Evolutionary conservation across 92 coral and sea anemone genomes (phyloP).

Genomic region (Montipora capitata): DNA sequence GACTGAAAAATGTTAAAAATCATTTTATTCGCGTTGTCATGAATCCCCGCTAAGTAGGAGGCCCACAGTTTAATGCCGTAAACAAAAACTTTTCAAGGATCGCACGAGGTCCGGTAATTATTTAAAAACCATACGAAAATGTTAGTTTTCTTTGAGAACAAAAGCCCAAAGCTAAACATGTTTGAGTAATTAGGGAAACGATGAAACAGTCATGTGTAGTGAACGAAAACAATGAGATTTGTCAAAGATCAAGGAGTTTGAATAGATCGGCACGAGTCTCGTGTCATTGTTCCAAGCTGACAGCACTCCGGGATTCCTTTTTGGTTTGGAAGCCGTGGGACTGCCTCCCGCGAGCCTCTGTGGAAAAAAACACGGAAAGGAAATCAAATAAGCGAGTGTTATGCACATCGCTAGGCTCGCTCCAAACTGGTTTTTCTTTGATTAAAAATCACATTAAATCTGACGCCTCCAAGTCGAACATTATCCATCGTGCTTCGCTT

Average conservation of each 20-base stretch:
- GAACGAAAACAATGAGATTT: conserved; percentile 78
- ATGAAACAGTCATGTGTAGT: conserved; percentile 74
- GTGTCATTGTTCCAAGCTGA: conserved; percentile 28
- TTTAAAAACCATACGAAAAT: conserved; percentile 89
- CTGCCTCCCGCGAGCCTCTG: conserved; percentile 43
- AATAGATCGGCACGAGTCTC: conserved; percentile 55
- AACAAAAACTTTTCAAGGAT: conserved; percentile 64
- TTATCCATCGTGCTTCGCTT: conserved; percentile 49
- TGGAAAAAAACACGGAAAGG: conserved; percentile 57
- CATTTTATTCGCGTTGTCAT: conserved; percentile 85
- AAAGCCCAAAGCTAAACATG: conserved; percentile 77
- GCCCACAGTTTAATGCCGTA: conserved; percentile 76
- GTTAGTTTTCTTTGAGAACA: conserved; percentile 91
- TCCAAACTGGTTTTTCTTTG: not conserved
- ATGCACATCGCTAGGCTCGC: conserved; percentile 16
- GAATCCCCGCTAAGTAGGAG: conserved; percentile 70
- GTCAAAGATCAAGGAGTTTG: conserved; percentile 85
- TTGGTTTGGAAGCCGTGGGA: conserved; percentile 17
- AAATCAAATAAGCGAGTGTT: conserved; percentile 26
- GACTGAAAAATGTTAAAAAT: conserved; percentile 83
- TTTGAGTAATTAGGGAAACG: conserved; percentile 88
- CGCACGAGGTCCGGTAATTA: conserved; percentile 87
- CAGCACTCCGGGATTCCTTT: conserved; percentile 43
- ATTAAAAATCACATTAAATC: conserved; percentile 61
- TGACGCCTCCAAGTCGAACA: conserved; percentile 88